Conservation (phyloP, 2,797 vertebrate species). For the Anabacerthia variegaticeps region DNA sequence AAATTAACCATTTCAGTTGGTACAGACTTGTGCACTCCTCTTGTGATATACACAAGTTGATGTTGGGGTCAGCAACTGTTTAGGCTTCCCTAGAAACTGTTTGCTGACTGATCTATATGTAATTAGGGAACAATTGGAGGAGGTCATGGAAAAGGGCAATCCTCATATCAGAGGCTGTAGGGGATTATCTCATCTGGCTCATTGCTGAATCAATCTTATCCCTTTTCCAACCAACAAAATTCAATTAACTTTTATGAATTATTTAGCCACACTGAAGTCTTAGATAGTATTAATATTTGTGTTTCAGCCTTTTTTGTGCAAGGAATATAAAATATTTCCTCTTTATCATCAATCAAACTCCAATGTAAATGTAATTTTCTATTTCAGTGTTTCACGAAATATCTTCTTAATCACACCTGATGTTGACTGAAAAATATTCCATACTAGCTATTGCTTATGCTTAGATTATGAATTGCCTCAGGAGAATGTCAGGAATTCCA, state of each 20-base stretch:
- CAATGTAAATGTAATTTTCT: background rate
- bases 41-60: background rate
- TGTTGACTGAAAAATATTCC: background rate
- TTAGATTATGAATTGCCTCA: constrained; percentile 13
- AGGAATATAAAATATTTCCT: background rate
- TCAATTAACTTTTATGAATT: constrained; percentile 54
- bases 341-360: background rate
- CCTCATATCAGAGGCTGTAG: background rate
- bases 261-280: constrained; percentile 17
- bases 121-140: background rate
- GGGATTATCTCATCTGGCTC: constrained; percentile 9
- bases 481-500: constrained; percentile 19
- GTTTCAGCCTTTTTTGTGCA: background rate
- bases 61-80: background rate
- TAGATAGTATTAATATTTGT: constrained; percentile 35
- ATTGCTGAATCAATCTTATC: background rate
- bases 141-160: background rate
- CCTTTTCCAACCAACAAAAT: constrained; percentile 31
- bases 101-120: background rate
- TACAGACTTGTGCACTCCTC: background rate
- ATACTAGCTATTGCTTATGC: background rate
- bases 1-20: background rate
- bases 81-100: background rate
- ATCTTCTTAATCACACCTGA: background rate
- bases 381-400: constrained; percentile 2